These are phyloP conservation scores for Vombatus ursinus DNA, from an alignment of 2,113 vertebrate genomes.

Conservation along the genomic window DNA sequence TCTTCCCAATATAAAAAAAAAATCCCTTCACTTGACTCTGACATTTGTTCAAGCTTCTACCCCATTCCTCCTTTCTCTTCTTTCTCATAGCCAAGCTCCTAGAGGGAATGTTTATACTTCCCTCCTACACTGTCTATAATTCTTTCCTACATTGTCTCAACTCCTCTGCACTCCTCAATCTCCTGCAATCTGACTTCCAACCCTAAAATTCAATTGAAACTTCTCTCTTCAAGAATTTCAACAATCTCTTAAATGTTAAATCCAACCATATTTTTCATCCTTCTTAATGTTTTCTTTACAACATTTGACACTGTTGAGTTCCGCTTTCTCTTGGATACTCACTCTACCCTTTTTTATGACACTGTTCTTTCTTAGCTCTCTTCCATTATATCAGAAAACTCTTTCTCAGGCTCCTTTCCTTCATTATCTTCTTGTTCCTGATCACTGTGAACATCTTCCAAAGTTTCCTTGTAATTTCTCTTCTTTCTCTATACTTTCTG, in stretches of 20 bases:
- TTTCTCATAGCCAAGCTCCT: neutral
- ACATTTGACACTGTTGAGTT: neutral
- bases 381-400: neutral
- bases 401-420: neutral
- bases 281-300: neutral
- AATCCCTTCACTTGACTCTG: neutral
- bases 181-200: neutral
- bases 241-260: neutral
- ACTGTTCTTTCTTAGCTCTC: neutral
- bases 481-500: neutral
- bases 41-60: neutral
- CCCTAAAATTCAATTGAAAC: neutral
- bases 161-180: neutral
- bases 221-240: neutral
- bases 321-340: neutral
- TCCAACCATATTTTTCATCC: neutral
- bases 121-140: neutral
- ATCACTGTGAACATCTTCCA: neutral
- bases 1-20: neutral
- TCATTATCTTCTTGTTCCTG: neutral
- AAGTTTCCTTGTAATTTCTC: neutral
- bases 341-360: neutral
- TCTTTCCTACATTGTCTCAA: neutral
- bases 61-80: neutral
- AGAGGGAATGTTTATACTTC: neutral